A percentile compares a stretch with the other conserved stretches of the same genome.
phyloP scores from a whole-genome alignment of 2,888 invertebrate genomes.

The Epirrhoe tristata region DNA sequence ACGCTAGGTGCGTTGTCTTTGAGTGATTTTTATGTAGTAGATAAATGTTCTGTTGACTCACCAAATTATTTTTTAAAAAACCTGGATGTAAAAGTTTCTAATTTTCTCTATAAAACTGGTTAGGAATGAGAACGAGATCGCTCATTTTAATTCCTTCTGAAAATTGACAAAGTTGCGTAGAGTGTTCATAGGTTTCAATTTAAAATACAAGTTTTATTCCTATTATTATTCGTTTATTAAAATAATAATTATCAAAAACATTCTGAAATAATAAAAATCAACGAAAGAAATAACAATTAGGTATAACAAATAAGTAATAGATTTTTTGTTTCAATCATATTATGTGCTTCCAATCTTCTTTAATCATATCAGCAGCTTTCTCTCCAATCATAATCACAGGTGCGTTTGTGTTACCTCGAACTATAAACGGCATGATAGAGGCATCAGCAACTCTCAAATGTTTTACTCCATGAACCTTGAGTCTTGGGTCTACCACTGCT shows the following conservation, averaged over 20 bases:
- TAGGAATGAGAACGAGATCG: too few species aligned
- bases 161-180: too few species aligned
- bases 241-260: too few species aligned
- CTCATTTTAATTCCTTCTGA: too few species aligned
- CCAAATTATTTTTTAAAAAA: not conserved
- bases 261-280: too few species aligned
- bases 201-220: too few species aligned
- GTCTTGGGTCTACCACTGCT: conserved; percentile 67
- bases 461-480: conserved; percentile 65
- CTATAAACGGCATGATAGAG: conserved; percentile 92
- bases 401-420: conserved; percentile 93
- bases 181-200: too few species aligned
- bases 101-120: too few species aligned
- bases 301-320: too few species aligned
- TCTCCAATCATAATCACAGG: conserved; percentile 94
- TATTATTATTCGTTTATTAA: too few species aligned
- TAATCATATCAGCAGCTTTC: conserved; percentile 70
- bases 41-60: conserved; percentile 3
- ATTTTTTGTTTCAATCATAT: not conserved
- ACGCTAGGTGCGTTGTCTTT: not conserved
- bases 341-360: conserved; percentile 65
- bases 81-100: not conserved
- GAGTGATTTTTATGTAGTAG: not conserved
- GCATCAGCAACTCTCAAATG: conserved; percentile 90
- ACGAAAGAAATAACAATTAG: too few species aligned